phyloP scores from a whole-genome alignment of 2,113 vertebrate species.

The Notothenia coriiceps region DNA sequence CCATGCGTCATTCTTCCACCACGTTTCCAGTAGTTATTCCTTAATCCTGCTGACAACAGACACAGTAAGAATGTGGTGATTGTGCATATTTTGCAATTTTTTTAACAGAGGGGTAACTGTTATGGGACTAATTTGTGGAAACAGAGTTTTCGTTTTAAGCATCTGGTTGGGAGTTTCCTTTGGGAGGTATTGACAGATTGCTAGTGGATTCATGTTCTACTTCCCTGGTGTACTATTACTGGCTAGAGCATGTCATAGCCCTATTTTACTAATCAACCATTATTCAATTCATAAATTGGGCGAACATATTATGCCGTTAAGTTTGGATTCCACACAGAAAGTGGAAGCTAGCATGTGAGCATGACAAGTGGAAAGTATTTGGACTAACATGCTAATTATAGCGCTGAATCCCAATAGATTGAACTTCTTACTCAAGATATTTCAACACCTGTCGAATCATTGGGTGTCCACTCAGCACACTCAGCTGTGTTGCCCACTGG shows the following conservation, averaged over 20 bases:
- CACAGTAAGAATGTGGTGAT: background rate
- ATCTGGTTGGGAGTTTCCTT: background rate
- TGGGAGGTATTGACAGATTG: background rate
- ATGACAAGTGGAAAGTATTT: background rate
- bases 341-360: background rate
- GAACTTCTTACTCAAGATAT: background rate
- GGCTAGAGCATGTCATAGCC: background rate
- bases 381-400: background rate
- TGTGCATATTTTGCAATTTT: background rate
- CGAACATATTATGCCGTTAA: background rate
- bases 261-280: background rate
- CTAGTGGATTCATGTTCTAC: background rate
- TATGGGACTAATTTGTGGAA: background rate
- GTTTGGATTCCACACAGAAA: background rate
- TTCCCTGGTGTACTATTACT: too few relatives aligned
- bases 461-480: background rate
- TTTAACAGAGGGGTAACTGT: background rate
- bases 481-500: background rate
- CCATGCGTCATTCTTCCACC: too few relatives aligned
- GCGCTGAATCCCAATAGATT: background rate
- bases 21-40: too few relatives aligned
- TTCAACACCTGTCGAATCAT: conserved; percentile 2
- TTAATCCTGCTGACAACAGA: too few relatives aligned
- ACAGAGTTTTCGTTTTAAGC: background rate
- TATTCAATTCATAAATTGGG: background rate